Conservation (phyloP, 2,888 invertebrate genomes). For the Lithophane socia region DNA sequence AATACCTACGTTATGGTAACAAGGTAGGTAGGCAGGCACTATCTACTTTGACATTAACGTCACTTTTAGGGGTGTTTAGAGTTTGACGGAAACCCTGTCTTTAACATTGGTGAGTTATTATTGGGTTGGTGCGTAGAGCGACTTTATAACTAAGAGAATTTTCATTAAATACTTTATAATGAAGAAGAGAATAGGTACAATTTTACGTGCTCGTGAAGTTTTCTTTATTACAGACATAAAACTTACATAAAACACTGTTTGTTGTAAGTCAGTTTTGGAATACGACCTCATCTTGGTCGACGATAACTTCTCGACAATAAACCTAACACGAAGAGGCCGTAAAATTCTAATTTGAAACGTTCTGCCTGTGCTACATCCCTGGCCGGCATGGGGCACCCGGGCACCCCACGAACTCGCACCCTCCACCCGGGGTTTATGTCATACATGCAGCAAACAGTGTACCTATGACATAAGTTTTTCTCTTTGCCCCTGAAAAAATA, state of each 20-base stretch:
- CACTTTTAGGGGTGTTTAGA: background rate
- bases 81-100: background rate
- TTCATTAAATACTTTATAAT: constrained; percentile 52
- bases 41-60: constrained; percentile 4
- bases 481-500: constrained; percentile 5
- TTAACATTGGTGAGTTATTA: background rate
- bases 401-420: constrained; percentile 70
- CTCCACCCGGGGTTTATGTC: constrained; percentile 40
- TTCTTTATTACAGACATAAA: constrained; percentile 86
- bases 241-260: constrained; percentile 86
- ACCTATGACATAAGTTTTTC: constrained; percentile 1
- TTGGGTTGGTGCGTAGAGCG: background rate
- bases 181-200: constrained; percentile 58
- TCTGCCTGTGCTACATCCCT: constrained; percentile 68
- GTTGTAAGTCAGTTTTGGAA: constrained; percentile 88
- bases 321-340: constrained; percentile 89
- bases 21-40: constrained; percentile 12
- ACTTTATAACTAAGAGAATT: constrained; percentile 29
- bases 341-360: constrained; percentile 88
- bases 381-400: constrained; percentile 32
- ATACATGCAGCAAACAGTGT: background rate
- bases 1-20: constrained; percentile 44
- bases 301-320: constrained; percentile 88
- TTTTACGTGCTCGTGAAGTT: constrained; percentile 74
- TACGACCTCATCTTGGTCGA: constrained; percentile 88